Percentiles rank a stretch among this genome's conserved stretches.
Evolutionary conservation across 2,113 vertebrate species (phyloP).

Genomic region (Tinamus guttatus): DNA sequence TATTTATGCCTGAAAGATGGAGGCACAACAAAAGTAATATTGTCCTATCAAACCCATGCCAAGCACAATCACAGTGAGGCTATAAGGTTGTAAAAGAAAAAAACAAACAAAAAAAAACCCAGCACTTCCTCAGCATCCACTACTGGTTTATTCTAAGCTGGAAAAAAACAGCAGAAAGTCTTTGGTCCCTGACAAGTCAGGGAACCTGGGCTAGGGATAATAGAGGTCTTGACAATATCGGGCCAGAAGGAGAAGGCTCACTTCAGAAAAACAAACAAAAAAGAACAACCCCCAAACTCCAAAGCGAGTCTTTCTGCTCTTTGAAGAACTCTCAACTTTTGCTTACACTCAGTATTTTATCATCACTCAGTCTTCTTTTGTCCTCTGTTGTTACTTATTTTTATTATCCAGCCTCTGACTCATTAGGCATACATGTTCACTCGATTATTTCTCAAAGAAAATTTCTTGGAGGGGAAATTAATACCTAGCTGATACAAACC

Average conservation of each 20-base stretch:
- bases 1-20: slow-evolving; percentile 47
- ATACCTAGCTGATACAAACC: neutral
- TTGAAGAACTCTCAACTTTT: neutral
- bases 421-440: neutral
- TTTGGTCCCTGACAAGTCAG: neutral
- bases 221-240: neutral
- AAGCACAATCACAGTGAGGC: slow-evolving; percentile 14
- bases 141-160: neutral
- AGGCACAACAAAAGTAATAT: slow-evolving; percentile 30
- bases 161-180: neutral
- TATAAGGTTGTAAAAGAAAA: neutral
- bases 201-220: neutral
- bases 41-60: slow-evolving; percentile 35
- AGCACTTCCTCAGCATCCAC: neutral
- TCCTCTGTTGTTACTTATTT: neutral
- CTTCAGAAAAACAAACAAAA: neutral
- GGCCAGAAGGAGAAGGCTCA: neutral
- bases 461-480: neutral
- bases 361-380: neutral
- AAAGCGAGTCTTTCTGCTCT: neutral
- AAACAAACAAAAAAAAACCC: too few species aligned
- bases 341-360: neutral
- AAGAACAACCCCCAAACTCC: neutral
- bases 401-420: neutral
- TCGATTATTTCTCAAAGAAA: neutral